phyloP scores from a whole-genome alignment of 2,797 vertebrate species.

The Sternotherus odoratus region DNA sequence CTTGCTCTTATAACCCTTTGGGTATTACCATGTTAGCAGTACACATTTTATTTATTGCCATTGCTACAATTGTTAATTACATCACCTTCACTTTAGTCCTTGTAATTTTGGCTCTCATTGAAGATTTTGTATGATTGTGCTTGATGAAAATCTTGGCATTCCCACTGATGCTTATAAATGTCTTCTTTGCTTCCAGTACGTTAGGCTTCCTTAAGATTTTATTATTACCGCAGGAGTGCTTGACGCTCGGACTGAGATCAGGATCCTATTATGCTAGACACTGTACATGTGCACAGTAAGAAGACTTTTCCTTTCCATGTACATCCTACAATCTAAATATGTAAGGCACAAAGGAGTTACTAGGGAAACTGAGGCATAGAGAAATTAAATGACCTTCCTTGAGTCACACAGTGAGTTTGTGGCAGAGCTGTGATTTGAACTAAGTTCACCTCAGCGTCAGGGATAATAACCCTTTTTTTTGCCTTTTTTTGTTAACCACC shows the following conservation, averaged over 20 bases:
- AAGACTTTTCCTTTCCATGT: not conserved
- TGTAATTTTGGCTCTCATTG: not conserved
- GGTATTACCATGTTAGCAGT: not conserved
- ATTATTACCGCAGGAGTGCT: not conserved
- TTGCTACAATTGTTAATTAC: not conserved
- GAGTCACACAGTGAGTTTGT: not conserved
- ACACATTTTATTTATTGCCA: not conserved
- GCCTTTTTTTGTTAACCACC: not conserved
- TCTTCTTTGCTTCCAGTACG: not conserved
- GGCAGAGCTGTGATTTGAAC: not conserved
- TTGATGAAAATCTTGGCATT: not conserved
- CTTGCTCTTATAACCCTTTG: not conserved
- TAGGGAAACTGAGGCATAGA: not conserved
- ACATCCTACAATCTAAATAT: not conserved
- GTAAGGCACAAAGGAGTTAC: not conserved
- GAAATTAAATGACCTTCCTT: not conserved
- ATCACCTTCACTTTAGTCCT: not conserved
- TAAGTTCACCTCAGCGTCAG: not conserved
- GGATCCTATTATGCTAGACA: not conserved
- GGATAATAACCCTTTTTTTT: not conserved
- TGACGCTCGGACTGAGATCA: not conserved
- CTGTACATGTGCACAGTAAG: not conserved
- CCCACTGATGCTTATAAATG: not conserved
- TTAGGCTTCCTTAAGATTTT: not conserved
- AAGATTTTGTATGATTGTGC: not conserved